Conservation (phyloP, 2,797 vertebrate species). For the Halcyon smyrnensis region DNA sequence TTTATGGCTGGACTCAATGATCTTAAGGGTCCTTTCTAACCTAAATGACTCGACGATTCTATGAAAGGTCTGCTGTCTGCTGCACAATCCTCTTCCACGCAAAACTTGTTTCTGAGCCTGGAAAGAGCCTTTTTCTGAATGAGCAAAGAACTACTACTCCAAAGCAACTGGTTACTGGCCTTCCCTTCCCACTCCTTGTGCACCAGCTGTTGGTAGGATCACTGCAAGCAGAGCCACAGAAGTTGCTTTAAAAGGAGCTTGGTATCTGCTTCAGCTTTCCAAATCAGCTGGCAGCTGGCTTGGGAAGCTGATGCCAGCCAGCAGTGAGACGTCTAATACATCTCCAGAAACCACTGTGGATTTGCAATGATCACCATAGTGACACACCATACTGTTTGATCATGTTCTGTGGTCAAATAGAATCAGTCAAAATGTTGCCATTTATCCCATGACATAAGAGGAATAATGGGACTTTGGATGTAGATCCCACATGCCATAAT, state of each 20-base stretch:
- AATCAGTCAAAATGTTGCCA: constrained; percentile 2
- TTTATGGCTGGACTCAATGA: background rate
- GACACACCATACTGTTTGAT: background rate
- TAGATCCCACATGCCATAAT: background rate
- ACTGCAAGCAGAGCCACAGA: background rate
- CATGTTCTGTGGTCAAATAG: background rate
- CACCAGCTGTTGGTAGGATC: background rate
- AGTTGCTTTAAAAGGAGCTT: background rate
- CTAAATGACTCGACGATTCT: background rate
- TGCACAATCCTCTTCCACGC: background rate
- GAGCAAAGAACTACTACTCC: background rate
- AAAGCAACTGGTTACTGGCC: background rate
- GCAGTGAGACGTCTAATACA: background rate
- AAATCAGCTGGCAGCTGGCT: background rate
- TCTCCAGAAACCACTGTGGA: constrained; percentile 14
- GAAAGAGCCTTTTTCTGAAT: constrained; percentile 1
- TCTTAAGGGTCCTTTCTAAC: background rate
- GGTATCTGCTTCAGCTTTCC: constrained; percentile 7
- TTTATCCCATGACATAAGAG: constrained; percentile 1
- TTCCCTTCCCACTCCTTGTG: background rate
- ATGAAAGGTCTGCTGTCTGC: background rate
- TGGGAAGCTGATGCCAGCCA: background rate
- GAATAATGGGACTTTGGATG: background rate
- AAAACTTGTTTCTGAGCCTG: background rate
- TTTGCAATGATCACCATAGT: background rate